Percentiles rank a stretch among this genome's conserved stretches.
phyloP scores from a whole-genome alignment of 2,113 vertebrate genomes.

The Oryzias celebensis region DNA sequence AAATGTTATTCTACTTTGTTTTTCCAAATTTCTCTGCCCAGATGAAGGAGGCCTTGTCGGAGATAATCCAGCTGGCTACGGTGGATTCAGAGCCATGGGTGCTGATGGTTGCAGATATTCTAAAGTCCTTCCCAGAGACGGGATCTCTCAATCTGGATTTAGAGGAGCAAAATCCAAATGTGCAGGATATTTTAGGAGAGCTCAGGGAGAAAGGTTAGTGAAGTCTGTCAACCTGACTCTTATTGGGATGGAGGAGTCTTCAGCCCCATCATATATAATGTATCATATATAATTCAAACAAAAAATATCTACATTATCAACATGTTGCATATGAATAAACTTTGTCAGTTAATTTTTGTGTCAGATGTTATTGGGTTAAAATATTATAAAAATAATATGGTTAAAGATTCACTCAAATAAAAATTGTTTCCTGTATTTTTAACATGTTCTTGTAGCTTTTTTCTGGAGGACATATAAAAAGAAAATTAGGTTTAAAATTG shows the following conservation, averaged over 20 bases:
- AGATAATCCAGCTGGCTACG: slow-evolving; percentile 94
- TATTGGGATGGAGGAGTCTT: neutral
- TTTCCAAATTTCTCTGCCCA: slow-evolving; percentile 49
- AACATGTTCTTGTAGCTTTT: too few species aligned
- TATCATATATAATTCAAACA: too few species aligned
- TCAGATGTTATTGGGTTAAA: too few species aligned
- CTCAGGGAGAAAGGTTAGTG: slow-evolving; percentile 91
- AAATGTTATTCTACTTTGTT: neutral
- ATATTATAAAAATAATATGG: too few species aligned
- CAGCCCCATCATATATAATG: too few species aligned
- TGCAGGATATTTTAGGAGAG: slow-evolving; percentile 96
- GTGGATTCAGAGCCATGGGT: slow-evolving; percentile 99
- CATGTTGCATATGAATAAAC: too few species aligned
- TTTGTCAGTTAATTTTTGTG: too few species aligned
- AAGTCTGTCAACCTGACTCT: neutral
- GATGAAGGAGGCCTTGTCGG: slow-evolving; percentile 96
- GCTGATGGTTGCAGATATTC: slow-evolving; percentile 97
- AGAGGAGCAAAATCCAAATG: slow-evolving; percentile 97
- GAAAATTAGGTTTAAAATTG: too few species aligned
- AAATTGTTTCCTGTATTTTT: too few species aligned
- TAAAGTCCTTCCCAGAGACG: slow-evolving; percentile 97
- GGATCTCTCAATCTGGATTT: slow-evolving; percentile 95
- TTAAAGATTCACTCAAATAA: too few species aligned
- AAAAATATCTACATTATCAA: too few species aligned
- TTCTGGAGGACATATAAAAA: too few species aligned